phyloP scores from a whole-genome alignment of 2,888 invertebrate species.

The Xestoiulus laeticollis region DNA sequence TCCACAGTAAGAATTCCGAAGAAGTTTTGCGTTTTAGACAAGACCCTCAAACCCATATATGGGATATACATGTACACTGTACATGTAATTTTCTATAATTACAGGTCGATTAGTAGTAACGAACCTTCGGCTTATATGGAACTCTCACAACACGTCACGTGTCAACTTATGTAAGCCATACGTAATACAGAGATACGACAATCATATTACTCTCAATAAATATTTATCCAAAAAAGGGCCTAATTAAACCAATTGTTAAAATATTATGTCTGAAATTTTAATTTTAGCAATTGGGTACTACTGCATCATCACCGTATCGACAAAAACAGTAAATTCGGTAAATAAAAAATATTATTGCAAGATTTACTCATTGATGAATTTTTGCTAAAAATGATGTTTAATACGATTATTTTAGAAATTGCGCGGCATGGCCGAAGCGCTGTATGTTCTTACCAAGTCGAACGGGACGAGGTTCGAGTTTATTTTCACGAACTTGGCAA shows the following conservation, averaged over 20 bases:
- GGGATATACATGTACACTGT: no score
- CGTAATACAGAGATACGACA: no score
- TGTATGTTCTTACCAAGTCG: constrained; percentile 85
- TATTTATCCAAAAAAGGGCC: no score
- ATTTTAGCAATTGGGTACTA: constrained; percentile 88
- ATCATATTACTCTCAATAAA: no score
- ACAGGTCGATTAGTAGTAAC: constrained; percentile 79
- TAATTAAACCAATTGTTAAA: no score
- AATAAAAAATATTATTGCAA: constrained; percentile 60
- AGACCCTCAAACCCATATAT: no score
- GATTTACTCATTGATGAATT: constrained; percentile 29
- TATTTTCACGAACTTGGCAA: constrained; percentile 90
- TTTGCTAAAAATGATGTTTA: constrained; percentile 44
- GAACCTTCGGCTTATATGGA: constrained; percentile 95
- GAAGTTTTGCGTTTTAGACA: no score
- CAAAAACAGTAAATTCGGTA: constrained; percentile 85
- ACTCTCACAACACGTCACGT: constrained; percentile 84
- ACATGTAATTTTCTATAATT: constrained; percentile 42
- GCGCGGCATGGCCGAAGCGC: constrained; percentile 85
- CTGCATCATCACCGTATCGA: constrained; percentile 81
- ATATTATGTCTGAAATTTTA: constrained; percentile 54
- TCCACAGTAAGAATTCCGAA: no score
- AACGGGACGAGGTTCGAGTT: constrained; percentile 91
- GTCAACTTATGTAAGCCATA: constrained; percentile 84
- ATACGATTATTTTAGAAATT: constrained; percentile 75